phyloP scores from a whole-genome alignment of 2,113 vertebrate species.

The Acanthisitta chloris region DNA sequence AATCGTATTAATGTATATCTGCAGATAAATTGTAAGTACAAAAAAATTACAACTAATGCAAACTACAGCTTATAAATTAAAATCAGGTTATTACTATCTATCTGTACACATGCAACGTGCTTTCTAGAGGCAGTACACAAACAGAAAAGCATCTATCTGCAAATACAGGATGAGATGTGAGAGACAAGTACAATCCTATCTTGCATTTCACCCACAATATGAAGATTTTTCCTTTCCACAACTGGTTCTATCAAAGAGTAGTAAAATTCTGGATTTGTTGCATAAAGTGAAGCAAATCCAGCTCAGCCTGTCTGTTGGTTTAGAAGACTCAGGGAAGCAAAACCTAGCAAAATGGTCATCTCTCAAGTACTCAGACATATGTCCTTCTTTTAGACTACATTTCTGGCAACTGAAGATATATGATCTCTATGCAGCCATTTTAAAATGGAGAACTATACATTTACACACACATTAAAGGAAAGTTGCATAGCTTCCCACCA shows the following conservation, averaged over 20 bases:
- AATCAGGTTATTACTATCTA: neutral
- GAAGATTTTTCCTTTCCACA: neutral
- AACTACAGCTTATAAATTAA: neutral
- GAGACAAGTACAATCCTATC: neutral
- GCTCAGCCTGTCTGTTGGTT: neutral
- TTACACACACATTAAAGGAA: neutral
- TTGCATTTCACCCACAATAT: neutral
- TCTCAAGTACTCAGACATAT: neutral
- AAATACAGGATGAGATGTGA: neutral
- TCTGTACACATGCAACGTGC: neutral
- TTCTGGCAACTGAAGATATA: neutral
- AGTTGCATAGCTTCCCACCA: neutral
- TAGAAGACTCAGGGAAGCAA: neutral
- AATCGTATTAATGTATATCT: neutral
- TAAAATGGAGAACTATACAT: neutral
- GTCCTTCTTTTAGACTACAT: neutral
- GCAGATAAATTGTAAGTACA: neutral
- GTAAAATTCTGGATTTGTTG: neutral
- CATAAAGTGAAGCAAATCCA: neutral
- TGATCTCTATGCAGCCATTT: neutral
- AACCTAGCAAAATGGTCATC: neutral
- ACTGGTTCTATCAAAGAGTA: neutral
- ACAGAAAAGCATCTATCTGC: neutral
- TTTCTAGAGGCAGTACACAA: neutral
- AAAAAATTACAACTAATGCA: neutral